Evolutionary conservation across 2,113 vertebrate genomes (phyloP), one percentile per base, ranked within the genome.

Genomic region (Dendropsophus ebraccatus): DNA sequence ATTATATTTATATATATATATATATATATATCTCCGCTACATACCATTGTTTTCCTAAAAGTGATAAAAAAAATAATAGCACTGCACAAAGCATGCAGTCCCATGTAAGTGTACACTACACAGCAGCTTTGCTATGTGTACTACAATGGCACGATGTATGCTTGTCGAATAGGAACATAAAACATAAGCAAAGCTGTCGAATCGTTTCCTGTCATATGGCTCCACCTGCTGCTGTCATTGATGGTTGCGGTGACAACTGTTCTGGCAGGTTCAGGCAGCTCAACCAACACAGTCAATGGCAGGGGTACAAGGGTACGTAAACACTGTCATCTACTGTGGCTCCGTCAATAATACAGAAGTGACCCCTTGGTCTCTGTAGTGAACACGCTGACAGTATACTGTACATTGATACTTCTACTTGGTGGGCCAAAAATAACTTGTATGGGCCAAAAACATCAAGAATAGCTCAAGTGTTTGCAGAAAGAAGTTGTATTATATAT

Each of bases 1-100:
- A 21, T 45, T 25, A 11, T 21, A 30, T n/a, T n/a, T n/a, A n/a
- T n/a, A n/a, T n/a, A n/a, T n/a, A n/a, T n/a, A 41, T 41, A 41
- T 5, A 5, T 41, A 41, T 41, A 41, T 45, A 49, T 35, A 76
- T 56, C 82, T 56, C 82, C 47, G 82, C 70, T 84, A 23, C 72
- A 75, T 75, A 76, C 47, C 25, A 50, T 50, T 62, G 35, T 9
- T 47, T 84, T 84, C 54, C 54, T 76, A 32, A 74, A 62, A 84
- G 72, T 70, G 81, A 23, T 30, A 82, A 70, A 54, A 72, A 58
- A 82, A 69, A 74, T n/a, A 73, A 78, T 60, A 7, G 4, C 35
- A 80, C 32, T 80, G 32, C 23, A 23, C 23, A 70, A 60, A 80
- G 54, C 54, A 80, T 60, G 56, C 77, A 60, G 76, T 58, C 76